Evolutionary conservation across 2,113 vertebrate genomes (phyloP).

Genomic region (Willisornis vidua): DNA sequence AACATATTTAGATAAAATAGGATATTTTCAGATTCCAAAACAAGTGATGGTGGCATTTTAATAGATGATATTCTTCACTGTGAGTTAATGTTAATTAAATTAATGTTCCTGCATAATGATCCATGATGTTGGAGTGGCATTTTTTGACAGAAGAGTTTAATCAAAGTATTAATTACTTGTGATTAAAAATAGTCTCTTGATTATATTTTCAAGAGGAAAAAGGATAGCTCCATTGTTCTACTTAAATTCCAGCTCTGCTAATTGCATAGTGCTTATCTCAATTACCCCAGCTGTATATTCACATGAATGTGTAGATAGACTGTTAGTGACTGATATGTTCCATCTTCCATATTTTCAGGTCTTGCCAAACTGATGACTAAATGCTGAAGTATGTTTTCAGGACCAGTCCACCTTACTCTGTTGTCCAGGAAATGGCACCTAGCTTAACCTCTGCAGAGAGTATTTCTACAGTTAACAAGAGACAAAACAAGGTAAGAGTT

Average conservation of each 20-base stretch:
- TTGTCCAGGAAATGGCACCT: not conserved
- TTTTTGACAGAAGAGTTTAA: not conserved
- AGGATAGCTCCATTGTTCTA: not conserved
- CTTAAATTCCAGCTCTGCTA: not conserved
- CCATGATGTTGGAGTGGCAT: not conserved
- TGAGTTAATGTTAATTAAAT: not conserved
- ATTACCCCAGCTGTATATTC: not conserved
- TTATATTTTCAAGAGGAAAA: constrained; percentile 12
- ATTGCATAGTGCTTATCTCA: constrained; percentile 3
- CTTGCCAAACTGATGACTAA: not conserved
- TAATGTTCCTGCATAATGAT: not conserved
- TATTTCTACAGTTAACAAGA: not conserved
- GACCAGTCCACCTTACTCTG: not conserved
- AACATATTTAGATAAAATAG: not conserved
- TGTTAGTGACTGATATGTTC: not conserved
- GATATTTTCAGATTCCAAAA: not conserved
- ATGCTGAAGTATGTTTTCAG: not conserved
- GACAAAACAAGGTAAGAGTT: not conserved
- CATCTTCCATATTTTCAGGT: not conserved
- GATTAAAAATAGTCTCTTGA: not conserved
- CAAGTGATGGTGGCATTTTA: not conserved
- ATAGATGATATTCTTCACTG: not conserved
- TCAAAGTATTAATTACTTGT: not conserved
- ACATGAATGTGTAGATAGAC: not conserved
- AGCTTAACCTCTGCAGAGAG: not conserved